These are phyloP conservation scores for Ganaspis sp. DNA, from an alignment of 1,140 invertebrate species.

Conservation along the genomic window DNA sequence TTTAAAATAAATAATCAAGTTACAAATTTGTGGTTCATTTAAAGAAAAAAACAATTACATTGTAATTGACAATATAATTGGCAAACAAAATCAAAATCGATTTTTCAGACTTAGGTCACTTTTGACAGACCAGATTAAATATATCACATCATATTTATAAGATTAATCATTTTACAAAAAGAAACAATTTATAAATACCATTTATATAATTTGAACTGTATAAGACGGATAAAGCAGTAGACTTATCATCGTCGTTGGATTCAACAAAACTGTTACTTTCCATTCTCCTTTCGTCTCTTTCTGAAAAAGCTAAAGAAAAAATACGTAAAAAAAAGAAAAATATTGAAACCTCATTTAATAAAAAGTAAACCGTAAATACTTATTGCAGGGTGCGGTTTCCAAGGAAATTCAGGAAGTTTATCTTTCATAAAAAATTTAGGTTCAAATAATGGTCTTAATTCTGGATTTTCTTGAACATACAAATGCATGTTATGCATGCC, in stretches of 20 bases:
- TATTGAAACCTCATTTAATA: neutral
- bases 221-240: conserved; percentile 80
- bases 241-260: conserved; percentile 52
- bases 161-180: neutral
- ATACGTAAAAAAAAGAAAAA: neutral
- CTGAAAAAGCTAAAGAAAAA: conserved; percentile 32
- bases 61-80: neutral
- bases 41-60: conserved; percentile 33
- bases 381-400: conserved; percentile 81
- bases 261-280: conserved; percentile 50
- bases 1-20: no score
- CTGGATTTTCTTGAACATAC: conserved; percentile 85
- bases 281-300: conserved; percentile 21
- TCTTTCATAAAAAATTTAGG: conserved; percentile 50
- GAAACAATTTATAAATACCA: conserved; percentile 69
- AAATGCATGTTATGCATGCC: conserved; percentile 91
- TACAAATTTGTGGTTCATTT: no score
- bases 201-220: conserved; percentile 85
- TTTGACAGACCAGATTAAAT: no score
- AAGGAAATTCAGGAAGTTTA: conserved; percentile 78
- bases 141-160: no score
- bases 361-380: conserved; percentile 49
- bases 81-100: no score
- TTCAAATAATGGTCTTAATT: conserved; percentile 68
- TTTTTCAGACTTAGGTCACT: no score